Evolutionary conservation across 2,797 vertebrate genomes (phyloP), one percentile per base, ranked within the genome.

Genomic region (Dromococcyx pavoninus): DNA sequence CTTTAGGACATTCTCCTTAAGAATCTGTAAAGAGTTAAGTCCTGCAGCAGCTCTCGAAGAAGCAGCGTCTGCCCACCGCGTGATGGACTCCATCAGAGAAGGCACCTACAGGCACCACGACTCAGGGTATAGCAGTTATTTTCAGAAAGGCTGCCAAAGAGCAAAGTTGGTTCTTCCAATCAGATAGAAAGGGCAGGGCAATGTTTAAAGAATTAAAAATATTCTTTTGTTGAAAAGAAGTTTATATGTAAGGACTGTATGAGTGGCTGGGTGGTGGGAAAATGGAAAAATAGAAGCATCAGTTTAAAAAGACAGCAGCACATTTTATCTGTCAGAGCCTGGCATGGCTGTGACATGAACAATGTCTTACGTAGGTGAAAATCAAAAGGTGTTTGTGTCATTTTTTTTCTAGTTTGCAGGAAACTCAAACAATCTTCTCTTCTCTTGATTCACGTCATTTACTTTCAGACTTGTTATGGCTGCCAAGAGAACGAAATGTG

Each of bases 181-280:
- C 79, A 88, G 78, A 66, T 72, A 94, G 90, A 90, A 67, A 69
- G 60, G 60, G 44, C 65, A 76, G 75, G 75, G 70, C 50, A 77
- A 88, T 35, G 44, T 44, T 77, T 81, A 69, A 39, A 80, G 83
- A 77, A 60, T 69, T 53, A n/a, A 81, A 90, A 87, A 76, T 33
- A 66, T 39, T 62, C 50, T 69, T 84, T 79, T 67, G 32, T 67
- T 90, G 83, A 90, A 88, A 67, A 44, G 9, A 66, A 62, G 37
- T 66, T 71, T 75, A 66, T 62, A 28, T 62, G 60, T 80, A 67
- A 67, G 50, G 76, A 43, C 76, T 58, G 39, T 62, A 88, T 44
- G 79, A 64, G 70, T 80, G 84, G 83, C 54, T 71, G 12, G 43
- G 39, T 15, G 44, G 57, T 19, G 3, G 19, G 33, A 32, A 41